Conservation (phyloP, 2,888 invertebrate genomes). For the Cecidostiba fungosa region DNA sequence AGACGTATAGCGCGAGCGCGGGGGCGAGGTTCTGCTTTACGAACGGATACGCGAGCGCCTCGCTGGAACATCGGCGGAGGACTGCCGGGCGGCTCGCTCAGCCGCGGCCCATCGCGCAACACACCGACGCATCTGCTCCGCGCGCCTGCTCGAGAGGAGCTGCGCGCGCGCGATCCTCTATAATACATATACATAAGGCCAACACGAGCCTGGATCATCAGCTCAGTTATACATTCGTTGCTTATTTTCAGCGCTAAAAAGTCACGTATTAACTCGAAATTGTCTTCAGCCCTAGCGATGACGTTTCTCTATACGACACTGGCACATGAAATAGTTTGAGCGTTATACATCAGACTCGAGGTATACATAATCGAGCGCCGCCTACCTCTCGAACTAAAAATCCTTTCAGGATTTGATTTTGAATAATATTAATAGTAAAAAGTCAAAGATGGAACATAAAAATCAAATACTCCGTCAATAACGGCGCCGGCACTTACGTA, state of each 20-base stretch:
- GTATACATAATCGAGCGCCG: not conserved
- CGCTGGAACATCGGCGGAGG: constrained; percentile 76
- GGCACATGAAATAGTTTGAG: not conserved
- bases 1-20: not conserved
- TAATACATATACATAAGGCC: no score
- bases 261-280: not conserved
- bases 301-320: constrained; percentile 18
- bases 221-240: not conserved
- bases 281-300: not conserved
- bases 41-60: constrained; percentile 68
- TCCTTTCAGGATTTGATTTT: constrained; percentile 5
- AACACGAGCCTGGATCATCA: not conserved
- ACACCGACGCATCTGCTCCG: constrained; percentile 74
- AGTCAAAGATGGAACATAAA: not conserved
- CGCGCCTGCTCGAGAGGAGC: constrained; percentile 21
- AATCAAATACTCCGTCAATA: not conserved
- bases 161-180: not conserved
- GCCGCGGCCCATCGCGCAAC: constrained; percentile 76
- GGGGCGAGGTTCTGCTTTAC: not conserved
- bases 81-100: constrained; percentile 75
- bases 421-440: not conserved
- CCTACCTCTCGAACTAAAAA: not conserved
- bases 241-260: no score
- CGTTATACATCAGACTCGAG: not conserved
- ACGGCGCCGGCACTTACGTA: no score